phyloP scores from a whole-genome alignment of 2,888 invertebrate genomes.

The Troides helena region DNA sequence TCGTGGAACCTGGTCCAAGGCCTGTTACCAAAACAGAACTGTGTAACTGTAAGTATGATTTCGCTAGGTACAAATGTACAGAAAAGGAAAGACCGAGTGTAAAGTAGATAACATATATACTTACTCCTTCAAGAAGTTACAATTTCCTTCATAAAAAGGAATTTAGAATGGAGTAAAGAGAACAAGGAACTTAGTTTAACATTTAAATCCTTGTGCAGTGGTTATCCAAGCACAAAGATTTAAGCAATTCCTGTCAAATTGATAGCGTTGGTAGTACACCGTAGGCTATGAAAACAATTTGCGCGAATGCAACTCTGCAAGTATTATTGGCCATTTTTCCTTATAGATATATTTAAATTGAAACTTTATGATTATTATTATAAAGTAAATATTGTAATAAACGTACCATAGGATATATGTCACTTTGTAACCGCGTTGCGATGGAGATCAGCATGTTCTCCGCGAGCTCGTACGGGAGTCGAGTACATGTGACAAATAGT shows the following conservation, averaged over 20 bases:
- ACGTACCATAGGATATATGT: conserved; percentile 32
- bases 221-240: conserved; percentile 49
- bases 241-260: conserved; percentile 65
- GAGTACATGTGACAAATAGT: conserved; percentile 78
- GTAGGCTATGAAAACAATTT: conserved; percentile 62
- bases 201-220: not conserved
- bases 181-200: not conserved
- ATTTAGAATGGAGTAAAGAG: not conserved
- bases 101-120: too few relatives aligned
- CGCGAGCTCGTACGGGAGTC: conserved; percentile 75
- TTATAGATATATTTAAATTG: conserved; percentile 30
- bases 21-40: too few relatives aligned
- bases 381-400: conserved; percentile 38
- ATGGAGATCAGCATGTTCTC: conserved; percentile 74
- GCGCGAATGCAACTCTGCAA: conserved; percentile 51
- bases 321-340: conserved; percentile 26
- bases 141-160: not conserved
- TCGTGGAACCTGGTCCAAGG: too few relatives aligned
- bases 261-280: conserved; percentile 72
- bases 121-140: too few relatives aligned
- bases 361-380: conserved; percentile 23
- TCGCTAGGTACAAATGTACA: too few relatives aligned
- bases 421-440: conserved; percentile 47
- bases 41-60: too few relatives aligned
- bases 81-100: too few relatives aligned